Evolutionary conservation across 2,113 vertebrate species (phyloP).

Genomic region (Suricata suricatta): DNA sequence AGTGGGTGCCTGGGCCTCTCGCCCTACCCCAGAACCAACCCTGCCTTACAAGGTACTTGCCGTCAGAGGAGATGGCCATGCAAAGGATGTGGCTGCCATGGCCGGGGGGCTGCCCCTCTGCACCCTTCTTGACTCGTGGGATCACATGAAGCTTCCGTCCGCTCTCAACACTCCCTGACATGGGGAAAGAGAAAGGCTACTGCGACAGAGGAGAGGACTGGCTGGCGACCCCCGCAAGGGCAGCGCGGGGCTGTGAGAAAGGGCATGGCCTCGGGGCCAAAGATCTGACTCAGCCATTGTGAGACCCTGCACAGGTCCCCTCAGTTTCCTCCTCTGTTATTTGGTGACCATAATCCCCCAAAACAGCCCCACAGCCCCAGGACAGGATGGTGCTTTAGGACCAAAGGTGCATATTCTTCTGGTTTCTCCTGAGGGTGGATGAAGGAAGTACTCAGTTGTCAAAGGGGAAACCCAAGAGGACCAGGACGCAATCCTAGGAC

Average conservation of each 20-base stretch:
- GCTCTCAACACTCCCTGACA: slow-evolving; percentile 92
- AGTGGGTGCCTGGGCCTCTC: background rate
- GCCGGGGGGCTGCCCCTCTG: slow-evolving; percentile 86
- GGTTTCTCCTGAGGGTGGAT: too few relatives aligned
- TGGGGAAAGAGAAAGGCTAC: background rate
- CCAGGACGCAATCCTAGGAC: background rate
- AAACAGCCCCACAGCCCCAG: background rate
- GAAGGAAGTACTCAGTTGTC: background rate
- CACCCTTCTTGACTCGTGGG: slow-evolving; percentile 90
- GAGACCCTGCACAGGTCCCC: background rate
- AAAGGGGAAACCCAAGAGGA: background rate
- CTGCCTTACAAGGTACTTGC: slow-evolving; percentile 93
- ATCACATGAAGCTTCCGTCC: slow-evolving; percentile 92
- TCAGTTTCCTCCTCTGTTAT: background rate
- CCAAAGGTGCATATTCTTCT: background rate
- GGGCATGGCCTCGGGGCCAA: background rate
- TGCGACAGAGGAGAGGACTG: rapidly evolving
- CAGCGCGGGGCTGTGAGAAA: background rate
- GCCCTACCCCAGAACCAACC: rapidly evolving
- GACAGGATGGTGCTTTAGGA: background rate
- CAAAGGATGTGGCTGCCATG: slow-evolving; percentile 92
- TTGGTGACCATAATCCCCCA: background rate
- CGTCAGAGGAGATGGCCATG: slow-evolving; percentile 96
- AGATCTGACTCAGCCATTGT: background rate
- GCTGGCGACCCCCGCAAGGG: background rate